phyloP scores from a whole-genome alignment of 2,797 vertebrate genomes.

The Onychomys arenicola region DNA sequence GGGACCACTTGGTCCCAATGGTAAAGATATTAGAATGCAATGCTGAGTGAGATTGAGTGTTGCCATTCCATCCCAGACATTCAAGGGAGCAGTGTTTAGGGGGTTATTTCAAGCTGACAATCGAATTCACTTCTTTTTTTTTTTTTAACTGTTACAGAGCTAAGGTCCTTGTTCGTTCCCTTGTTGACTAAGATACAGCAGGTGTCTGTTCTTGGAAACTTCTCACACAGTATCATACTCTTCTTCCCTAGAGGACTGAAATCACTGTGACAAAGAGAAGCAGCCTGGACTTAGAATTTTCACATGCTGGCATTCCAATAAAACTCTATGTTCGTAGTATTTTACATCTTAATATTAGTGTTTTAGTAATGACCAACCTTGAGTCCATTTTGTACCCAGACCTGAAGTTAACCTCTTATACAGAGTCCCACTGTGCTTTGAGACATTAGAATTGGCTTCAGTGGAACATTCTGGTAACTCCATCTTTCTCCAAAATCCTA shows the following conservation, averaged over 20 bases:
- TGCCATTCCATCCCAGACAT: background rate
- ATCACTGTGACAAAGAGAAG: background rate
- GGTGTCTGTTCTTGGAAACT: background rate
- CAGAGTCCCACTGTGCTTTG: background rate
- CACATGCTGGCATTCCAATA: background rate
- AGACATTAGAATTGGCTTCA: background rate
- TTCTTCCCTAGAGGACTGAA: background rate
- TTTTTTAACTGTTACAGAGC: background rate
- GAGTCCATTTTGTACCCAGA: background rate
- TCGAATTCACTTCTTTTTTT: background rate
- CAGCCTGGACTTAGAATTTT: background rate
- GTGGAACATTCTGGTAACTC: background rate
- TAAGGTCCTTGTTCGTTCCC: background rate
- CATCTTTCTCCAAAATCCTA: background rate
- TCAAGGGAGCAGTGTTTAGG: background rate
- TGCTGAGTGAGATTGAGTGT: background rate
- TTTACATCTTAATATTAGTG: background rate
- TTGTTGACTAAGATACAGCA: background rate
- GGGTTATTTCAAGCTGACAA: background rate
- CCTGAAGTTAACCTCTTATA: background rate
- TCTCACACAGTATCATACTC: background rate
- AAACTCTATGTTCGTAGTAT: background rate
- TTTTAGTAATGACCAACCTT: background rate
- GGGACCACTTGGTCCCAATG: background rate
- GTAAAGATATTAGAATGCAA: background rate